Evolutionary conservation across 2,113 vertebrate species (phyloP), one percentile per base, ranked within the genome.

Genomic region (Rhinoderma darwinii): DNA sequence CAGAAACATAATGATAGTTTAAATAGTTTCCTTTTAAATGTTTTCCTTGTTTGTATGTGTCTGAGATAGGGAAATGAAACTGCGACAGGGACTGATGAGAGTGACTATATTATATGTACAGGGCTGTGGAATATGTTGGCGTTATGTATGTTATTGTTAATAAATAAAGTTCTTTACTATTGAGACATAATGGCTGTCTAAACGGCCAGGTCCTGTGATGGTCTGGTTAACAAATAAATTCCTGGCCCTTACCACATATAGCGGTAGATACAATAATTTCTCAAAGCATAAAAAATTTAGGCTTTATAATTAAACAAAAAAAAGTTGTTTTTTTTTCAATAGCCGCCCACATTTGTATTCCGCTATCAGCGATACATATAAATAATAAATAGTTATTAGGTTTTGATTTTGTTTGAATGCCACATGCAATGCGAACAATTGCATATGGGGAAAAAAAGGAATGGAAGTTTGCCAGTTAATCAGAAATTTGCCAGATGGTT

Each of bases 351-450:
- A 82, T 82, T 73, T 87, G 18, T 75, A 82, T 81, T 74, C 41
- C 30, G 25, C 50, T 5, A 75, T 63, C 86, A 63, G 86, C 37
- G 74, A 68, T 39, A 63, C 47, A 51, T 87, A 72, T 87, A 87
- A 87, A 87, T 75, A 82, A 87, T 89, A 90, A 92, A 91, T 90
- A 91, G 87, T 91, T 91, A 90, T 90, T 92, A 89, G 83, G 84
- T 47, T 54, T 87, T 90, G 89, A 89, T 68, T 89, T 88, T 89
- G 86, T 87, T 82, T 75, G 86, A 82, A 90, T 88, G 87, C 76
- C 85, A 84, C 35, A 87, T 68, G 88, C 59, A 39, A 84, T 32
- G 61, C 54, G 78, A 84, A 87, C 89, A 90, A 87, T 68, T 54
- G 75, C 27, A 72, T 88, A 66, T 88, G 89, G 88, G 68, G 63